Evolutionary conservation across 2,888 invertebrate genomes (phyloP), one percentile per base, ranked within the genome.

Genomic region (Yponomeuta malinellus): DNA sequence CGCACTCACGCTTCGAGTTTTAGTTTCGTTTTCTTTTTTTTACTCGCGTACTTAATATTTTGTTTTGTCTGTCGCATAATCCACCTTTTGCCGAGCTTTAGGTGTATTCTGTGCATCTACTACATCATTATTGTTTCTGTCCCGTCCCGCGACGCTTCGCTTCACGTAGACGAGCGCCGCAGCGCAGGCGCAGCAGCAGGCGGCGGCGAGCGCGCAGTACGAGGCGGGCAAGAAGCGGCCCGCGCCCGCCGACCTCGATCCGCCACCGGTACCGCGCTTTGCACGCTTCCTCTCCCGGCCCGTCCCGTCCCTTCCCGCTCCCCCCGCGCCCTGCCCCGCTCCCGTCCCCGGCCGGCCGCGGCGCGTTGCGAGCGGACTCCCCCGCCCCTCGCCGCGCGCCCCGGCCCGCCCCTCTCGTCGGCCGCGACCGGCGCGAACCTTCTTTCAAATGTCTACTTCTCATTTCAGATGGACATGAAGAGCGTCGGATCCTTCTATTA

Each of bases 401-500:
- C 78, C 74, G 78, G 81, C 81, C 67, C 71, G 75, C 78, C 76
- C 76, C 72, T 75, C 76, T 72, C 75, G 78, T 76, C 78, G 70
- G 84, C 81, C 82, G 43, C 43, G 43, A 43, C 43, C 43, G 43
- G 43, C 43, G 43, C 43, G 9, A 43, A 43, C 43, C 43, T 8
- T 1, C 43, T 3, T 43, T 89, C 87, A 90, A 86, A 86, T 85
- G 82, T 86, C 76, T 87, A 81, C 90, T 88, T 90, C 90, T 91
- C 88, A 91, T 96, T 96, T 94, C 96, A 97, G 97, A 97, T 97
- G 97, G 97, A 97, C 94, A 96, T 97, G 96, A 97, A 97, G 95
- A 96, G 96, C 94, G 96, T 97, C 94, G 97, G 97, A 93, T 97
- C 97, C 92, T 96, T 97, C 96, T 97, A 97, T 95, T 97, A 97